Evolutionary conservation across 2,113 vertebrate genomes (phyloP).

Genomic region (Ageneiosus marmoratus): DNA sequence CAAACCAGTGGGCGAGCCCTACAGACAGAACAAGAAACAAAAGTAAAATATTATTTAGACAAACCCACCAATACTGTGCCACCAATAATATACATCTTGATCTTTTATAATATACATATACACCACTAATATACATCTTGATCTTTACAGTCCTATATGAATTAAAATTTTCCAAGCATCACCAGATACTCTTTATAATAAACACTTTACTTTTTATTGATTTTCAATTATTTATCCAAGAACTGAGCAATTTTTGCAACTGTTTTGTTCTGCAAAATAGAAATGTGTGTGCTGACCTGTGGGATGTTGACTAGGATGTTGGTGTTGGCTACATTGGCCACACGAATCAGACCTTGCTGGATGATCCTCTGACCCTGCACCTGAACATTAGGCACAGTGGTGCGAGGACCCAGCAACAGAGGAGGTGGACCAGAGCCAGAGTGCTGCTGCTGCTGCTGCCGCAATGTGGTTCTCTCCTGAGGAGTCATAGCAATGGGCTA

Average conservation of each 20-base stretch:
- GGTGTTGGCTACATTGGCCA: constrained; percentile 89
- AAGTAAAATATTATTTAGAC: neutral
- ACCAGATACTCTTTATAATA: neutral
- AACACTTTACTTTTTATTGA: too few relatives aligned
- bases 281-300: constrained; percentile 58
- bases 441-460: constrained; percentile 92
- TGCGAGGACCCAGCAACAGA: constrained; percentile 87
- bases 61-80: neutral
- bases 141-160: too few relatives aligned
- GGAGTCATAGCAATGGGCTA: constrained; percentile 79
- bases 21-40: constrained; percentile 26
- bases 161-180: neutral
- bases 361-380: constrained; percentile 95
- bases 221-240: neutral
- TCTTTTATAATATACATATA: too few relatives aligned
- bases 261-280: neutral
- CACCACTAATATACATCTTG: too few relatives aligned
- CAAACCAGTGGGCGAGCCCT: constrained; percentile 85
- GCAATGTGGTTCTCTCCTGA: constrained; percentile 90
- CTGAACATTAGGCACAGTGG: constrained; percentile 90
- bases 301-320: constrained; percentile 93
- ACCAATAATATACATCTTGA: neutral
- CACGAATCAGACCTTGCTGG: constrained; percentile 95
- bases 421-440: constrained; percentile 90
- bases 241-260: neutral